Percentiles rank a stretch among this genome's conserved stretches.
Evolutionary conservation across 2,888 invertebrate genomes (phyloP).

Genomic region (Tachina lurida): DNA sequence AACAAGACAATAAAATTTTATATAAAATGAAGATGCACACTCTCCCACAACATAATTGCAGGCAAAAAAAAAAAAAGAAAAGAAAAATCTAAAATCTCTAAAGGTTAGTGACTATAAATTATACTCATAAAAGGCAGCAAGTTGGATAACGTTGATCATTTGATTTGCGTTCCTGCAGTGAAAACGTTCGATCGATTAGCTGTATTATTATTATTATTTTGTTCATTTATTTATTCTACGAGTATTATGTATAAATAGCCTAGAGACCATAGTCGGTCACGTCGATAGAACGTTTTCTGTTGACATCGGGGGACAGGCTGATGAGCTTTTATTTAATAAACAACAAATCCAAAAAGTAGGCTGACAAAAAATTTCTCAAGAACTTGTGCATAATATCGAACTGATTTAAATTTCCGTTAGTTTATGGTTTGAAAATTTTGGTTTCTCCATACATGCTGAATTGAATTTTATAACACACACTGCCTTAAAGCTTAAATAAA

Average conservation of each 20-base stretch:
- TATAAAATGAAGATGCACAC: conserved; percentile 28
- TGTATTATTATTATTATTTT: too few species aligned
- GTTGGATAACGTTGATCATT: too few species aligned
- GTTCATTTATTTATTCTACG: too few species aligned
- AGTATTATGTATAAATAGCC: neutral
- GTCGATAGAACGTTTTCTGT: too few species aligned
- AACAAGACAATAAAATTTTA: neutral
- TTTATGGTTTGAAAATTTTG: neutral
- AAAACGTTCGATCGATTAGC: neutral
- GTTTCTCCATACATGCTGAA: neutral
- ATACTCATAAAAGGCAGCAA: neutral
- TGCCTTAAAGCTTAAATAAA: neutral
- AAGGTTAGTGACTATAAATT: neutral
- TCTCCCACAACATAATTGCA: conserved; percentile 16
- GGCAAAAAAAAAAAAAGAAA: neutral
- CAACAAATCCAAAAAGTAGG: neutral
- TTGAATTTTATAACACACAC: neutral
- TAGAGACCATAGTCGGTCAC: too few species aligned
- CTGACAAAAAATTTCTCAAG: neutral
- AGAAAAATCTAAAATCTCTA: neutral
- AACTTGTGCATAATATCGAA: neutral
- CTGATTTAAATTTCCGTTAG: neutral
- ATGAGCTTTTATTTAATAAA: neutral
- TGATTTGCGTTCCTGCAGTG: neutral
- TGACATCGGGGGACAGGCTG: too few species aligned